phyloP scores from a whole-genome alignment of 2,113 vertebrate species.

The Phyllostomus hastatus region DNA sequence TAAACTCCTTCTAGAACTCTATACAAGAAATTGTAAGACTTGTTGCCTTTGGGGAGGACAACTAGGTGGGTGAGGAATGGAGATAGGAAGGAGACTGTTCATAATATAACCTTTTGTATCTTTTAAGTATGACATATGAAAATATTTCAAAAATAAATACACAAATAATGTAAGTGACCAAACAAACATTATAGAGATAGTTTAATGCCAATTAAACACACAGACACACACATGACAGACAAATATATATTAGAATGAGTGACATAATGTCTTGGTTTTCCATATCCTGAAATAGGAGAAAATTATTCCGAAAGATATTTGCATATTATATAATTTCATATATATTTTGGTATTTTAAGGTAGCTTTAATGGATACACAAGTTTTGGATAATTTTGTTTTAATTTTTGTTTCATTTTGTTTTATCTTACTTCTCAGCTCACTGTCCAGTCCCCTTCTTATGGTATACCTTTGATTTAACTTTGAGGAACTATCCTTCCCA shows the following conservation, averaged over 20 bases:
- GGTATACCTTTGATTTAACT: background rate
- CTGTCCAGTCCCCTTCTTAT: accelerated
- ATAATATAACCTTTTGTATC: background rate
- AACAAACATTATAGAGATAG: background rate
- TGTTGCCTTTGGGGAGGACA: background rate
- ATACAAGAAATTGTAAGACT: background rate
- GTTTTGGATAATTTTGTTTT: background rate
- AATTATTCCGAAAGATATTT: background rate
- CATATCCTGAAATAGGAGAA: background rate
- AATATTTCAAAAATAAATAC: background rate
- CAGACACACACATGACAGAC: background rate
- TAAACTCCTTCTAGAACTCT: background rate
- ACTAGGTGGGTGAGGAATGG: background rate
- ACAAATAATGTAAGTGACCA: background rate
- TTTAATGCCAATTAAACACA: background rate
- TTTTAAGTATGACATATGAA: background rate
- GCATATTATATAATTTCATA: background rate
- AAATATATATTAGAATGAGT: background rate
- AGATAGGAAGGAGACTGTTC: background rate
- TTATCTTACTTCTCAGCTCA: background rate
- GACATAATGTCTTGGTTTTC: background rate
- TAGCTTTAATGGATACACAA: background rate
- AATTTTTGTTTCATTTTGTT: background rate
- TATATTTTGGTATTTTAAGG: background rate
- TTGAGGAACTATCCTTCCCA: background rate